Percentiles rank a stretch among this genome's conserved stretches.
Conservation (phyloP, 2,888 invertebrate genomes). For the Plusia festucae region DNA sequence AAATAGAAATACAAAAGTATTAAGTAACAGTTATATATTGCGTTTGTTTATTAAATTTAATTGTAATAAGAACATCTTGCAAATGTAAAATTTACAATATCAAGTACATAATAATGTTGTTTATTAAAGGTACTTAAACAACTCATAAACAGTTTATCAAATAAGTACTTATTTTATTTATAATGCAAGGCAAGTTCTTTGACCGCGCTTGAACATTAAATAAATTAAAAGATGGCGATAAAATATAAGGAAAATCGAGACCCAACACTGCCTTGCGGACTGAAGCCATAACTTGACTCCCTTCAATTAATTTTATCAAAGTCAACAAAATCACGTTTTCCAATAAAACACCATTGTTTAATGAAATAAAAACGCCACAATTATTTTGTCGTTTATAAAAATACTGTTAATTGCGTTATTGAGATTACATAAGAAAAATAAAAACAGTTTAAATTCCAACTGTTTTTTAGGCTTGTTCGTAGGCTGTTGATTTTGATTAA, state of each 20-base stretch:
- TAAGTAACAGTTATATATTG: too few relatives aligned
- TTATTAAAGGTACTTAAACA: too few relatives aligned
- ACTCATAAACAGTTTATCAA: constrained; percentile 35
- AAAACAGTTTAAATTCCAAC: background rate
- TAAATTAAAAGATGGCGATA: constrained; percentile 15
- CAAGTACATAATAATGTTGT: too few relatives aligned
- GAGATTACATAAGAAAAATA: background rate
- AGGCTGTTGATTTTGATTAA: background rate
- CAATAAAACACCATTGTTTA: constrained; percentile 18
- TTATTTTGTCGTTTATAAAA: constrained; percentile 5
- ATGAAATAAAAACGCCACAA: constrained; percentile 8
- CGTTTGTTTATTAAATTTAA: too few relatives aligned
- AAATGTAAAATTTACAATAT: too few relatives aligned
- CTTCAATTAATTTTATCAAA: constrained; percentile 39
- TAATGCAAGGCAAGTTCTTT: constrained; percentile 31
- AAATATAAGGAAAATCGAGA: constrained; percentile 35
- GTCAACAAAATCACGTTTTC: constrained; percentile 42
- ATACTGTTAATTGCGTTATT: background rate
- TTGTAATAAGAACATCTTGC: too few relatives aligned
- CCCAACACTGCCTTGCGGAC: constrained; percentile 16
- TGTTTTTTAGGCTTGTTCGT: background rate
- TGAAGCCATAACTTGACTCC: constrained; percentile 39
- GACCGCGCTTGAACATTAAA: constrained; percentile 33
- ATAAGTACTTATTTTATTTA: constrained; percentile 13
- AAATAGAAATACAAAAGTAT: background rate